Percentiles rank a stretch among this genome's conserved stretches.
Evolutionary conservation across 2,113 vertebrate genomes (phyloP).

Genomic region (Recurvirostra avosetta): DNA sequence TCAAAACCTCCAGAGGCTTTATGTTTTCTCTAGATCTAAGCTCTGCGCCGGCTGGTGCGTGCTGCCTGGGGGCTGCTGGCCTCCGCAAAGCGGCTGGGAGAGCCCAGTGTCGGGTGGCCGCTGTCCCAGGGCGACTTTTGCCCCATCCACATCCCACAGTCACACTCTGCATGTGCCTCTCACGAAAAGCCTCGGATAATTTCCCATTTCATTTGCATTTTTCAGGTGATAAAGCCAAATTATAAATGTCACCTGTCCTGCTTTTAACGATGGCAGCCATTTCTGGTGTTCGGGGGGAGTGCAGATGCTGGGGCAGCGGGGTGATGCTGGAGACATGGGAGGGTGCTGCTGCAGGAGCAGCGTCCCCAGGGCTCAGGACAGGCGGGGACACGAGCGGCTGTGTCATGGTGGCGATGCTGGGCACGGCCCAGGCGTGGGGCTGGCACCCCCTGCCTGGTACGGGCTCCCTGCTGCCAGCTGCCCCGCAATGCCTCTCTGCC

Average conservation of each 20-base stretch:
- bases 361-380: neutral
- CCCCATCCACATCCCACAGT: neutral
- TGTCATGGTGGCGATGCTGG: accelerated
- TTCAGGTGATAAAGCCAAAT: neutral
- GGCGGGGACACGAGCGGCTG: accelerated
- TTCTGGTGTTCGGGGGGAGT: neutral
- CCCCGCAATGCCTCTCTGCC: neutral
- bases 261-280: too few species aligned
- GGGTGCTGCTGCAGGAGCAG: neutral
- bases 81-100: neutral
- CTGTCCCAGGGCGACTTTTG: neutral
- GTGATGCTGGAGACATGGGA: neutral
- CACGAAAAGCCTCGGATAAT: accelerated
- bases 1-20: neutral
- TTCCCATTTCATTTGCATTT: neutral
- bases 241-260: too few species aligned
- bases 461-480: neutral
- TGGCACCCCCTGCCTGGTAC: neutral
- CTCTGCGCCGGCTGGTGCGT: accelerated
- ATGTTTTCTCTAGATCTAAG: neutral
- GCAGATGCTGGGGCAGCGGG: accelerated
- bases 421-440: neutral
- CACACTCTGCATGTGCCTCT: accelerated
- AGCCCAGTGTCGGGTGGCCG: neutral
- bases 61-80: neutral